Percentiles rank a stretch among this genome's conserved stretches.
These are phyloP conservation scores for Aspidiotus rigidus DNA, from an alignment of 2,888 invertebrate species.

Conservation along the genomic window DNA sequence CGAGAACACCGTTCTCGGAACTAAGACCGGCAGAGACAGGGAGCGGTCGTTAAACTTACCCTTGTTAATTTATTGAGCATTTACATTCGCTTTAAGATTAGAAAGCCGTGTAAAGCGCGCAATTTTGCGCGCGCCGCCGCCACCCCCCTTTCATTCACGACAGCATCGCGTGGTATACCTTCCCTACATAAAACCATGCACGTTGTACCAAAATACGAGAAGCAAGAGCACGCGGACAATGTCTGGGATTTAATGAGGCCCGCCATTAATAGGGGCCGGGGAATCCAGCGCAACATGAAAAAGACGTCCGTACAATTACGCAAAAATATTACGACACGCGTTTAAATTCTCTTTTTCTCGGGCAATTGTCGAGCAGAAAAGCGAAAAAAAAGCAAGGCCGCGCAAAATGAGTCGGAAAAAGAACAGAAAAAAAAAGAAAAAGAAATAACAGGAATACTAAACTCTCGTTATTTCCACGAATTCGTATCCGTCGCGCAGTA, in stretches of 20 bases:
- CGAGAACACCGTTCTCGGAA: slow-evolving; percentile 20
- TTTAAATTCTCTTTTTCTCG: slow-evolving; percentile 12
- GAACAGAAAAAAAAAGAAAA: slow-evolving; percentile 26
- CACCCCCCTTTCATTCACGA: background rate
- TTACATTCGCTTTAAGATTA: slow-evolving; percentile 32
- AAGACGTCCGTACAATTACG: slow-evolving; percentile 21
- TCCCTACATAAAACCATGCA: background rate
- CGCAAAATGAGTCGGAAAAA: slow-evolving; percentile 4
- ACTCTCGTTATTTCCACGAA: too few species aligned
- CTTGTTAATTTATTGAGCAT: slow-evolving; percentile 32
- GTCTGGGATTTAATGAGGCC: slow-evolving; percentile 29
- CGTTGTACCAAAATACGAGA: background rate
- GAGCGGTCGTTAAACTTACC: slow-evolving; percentile 31
- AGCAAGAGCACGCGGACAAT: background rate
- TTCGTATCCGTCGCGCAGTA: too few species aligned
- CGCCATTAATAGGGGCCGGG: slow-evolving; percentile 21
- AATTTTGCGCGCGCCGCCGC: slow-evolving; percentile 13
- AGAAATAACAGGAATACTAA: background rate
- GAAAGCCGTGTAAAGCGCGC: slow-evolving; percentile 29
- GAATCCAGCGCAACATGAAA: background rate
- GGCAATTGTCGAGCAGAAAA: background rate
- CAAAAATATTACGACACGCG: slow-evolving; percentile 23
- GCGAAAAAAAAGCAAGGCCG: slow-evolving; percentile 6
- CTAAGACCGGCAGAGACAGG: slow-evolving; percentile 18
- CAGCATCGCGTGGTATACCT: background rate